A percentile compares a stretch with the other conserved stretches of the same genome.
Conservation (phyloP, 2,113 vertebrate species). For the Antechinus stuartii region DNA sequence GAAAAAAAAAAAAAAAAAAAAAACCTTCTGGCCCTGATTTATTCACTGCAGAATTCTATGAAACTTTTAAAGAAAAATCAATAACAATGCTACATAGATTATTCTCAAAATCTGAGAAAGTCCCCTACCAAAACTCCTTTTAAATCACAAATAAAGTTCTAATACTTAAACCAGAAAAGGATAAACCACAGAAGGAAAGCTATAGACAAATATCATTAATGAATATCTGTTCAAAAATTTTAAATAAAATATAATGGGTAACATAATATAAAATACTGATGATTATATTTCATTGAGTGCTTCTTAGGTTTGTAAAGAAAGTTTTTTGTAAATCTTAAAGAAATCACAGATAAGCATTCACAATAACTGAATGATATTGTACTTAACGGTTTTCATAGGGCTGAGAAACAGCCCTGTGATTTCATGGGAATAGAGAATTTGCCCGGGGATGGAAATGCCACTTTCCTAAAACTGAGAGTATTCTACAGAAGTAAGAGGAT, state of each 20-base stretch:
- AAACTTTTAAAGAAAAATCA: not conserved
- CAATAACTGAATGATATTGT: not conserved
- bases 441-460: not conserved
- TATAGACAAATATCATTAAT: not conserved
- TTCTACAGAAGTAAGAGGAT: not conserved
- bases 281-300: not conserved
- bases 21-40: not conserved
- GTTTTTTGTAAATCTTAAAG: not conserved
- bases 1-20: too few species aligned
- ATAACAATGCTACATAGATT: not conserved
- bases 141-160: not conserved
- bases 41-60: not conserved
- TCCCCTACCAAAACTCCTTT: not conserved
- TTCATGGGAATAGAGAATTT: not conserved
- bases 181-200: not conserved
- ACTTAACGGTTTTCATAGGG: not conserved
- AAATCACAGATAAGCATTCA: not conserved
- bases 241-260: not conserved
- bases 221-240: not conserved
- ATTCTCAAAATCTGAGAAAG: not conserved
- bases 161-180: not conserved
- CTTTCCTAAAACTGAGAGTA: not conserved
- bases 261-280: not conserved
- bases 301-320: not conserved
- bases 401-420: not conserved